Conservation (phyloP, 2,797 vertebrate genomes). For the Coregonus suidteri region DNA sequence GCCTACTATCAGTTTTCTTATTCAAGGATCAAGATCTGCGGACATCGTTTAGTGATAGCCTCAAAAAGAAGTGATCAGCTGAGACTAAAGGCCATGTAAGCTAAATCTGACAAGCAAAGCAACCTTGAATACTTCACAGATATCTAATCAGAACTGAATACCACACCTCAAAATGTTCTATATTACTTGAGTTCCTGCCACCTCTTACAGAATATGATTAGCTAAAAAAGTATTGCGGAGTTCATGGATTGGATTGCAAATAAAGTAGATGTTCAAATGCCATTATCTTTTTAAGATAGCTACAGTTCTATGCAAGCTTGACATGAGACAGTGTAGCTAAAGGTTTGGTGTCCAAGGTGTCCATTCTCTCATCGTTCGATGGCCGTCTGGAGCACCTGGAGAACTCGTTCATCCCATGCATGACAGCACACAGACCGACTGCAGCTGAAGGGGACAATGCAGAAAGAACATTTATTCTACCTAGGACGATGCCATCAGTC, state of each 20-base stretch:
- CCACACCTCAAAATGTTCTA: too few relatives aligned
- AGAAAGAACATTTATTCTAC: conserved; percentile 80
- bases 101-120: background rate
- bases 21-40: conserved; percentile 72
- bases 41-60: conserved; percentile 80
- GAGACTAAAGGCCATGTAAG: conserved; percentile 83
- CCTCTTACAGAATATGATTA: too few relatives aligned
- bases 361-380: background rate
- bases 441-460: conserved; percentile 29
- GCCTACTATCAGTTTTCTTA: background rate
- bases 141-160: too few relatives aligned
- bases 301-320: background rate
- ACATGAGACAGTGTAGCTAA: background rate
- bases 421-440: background rate
- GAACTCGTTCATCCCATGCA: conserved; percentile 74
- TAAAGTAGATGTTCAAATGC: too few relatives aligned
- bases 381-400: conserved; percentile 49
- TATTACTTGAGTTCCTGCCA: too few relatives aligned
- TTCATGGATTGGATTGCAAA: too few relatives aligned
- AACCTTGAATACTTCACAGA: too few relatives aligned
- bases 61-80: conserved; percentile 85
- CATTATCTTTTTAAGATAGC: too few relatives aligned
- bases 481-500: conserved; percentile 81
- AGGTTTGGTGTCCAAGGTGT: conserved; percentile 8
- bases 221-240: too few relatives aligned